These are phyloP conservation scores for Crossaster papposus DNA, from an alignment of 53 echinoderm and acorn worm species.

Conservation along the genomic window DNA sequence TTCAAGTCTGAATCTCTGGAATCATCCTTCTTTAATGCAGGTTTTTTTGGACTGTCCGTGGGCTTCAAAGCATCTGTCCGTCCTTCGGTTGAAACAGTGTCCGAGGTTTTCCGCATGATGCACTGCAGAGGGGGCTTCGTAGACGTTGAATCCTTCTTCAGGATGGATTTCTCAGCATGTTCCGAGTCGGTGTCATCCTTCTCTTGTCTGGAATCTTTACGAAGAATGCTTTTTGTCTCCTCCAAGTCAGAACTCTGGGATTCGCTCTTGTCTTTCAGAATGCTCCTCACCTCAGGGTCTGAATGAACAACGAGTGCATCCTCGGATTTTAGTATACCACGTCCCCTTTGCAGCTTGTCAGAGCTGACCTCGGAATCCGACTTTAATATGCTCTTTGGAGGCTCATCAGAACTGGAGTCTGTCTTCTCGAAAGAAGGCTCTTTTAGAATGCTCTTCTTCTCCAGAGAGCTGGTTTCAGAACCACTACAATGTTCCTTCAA, in stretches of 20 bases:
- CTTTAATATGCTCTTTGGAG: constrained; percentile 62
- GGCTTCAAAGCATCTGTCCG: constrained; percentile 20
- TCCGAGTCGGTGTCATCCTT: constrained; percentile 56
- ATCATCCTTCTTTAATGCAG: constrained; percentile 53
- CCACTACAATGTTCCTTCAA: constrained; percentile 31
- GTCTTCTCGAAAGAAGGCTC: constrained; percentile 63
- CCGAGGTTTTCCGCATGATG: constrained; percentile 39
- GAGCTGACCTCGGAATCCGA: constrained; percentile 26
- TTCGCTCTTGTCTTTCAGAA: constrained; percentile 57
- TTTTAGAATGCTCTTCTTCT: constrained; percentile 57
- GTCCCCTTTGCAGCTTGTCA: constrained; percentile 35
- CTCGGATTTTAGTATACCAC: constrained; percentile 52
- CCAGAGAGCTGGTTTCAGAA: constrained; percentile 54
- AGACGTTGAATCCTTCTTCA: constrained; percentile 52
- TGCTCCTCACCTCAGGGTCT: constrained; percentile 60
- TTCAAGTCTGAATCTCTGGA: constrained; percentile 66
- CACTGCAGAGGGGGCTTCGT: constrained; percentile 36
- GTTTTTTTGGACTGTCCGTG: constrained; percentile 50
- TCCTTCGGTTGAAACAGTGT: constrained; percentile 5
- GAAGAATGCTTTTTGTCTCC: constrained; percentile 62
- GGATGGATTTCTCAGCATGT: constrained; percentile 51
- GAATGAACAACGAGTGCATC: constrained; percentile 38
- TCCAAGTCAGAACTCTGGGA: constrained; percentile 49
- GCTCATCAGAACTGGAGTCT: constrained; percentile 50
- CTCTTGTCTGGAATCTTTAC: constrained; percentile 52